Conservation (phyloP, 2,113 vertebrate genomes). For the Pavo muticus region DNA sequence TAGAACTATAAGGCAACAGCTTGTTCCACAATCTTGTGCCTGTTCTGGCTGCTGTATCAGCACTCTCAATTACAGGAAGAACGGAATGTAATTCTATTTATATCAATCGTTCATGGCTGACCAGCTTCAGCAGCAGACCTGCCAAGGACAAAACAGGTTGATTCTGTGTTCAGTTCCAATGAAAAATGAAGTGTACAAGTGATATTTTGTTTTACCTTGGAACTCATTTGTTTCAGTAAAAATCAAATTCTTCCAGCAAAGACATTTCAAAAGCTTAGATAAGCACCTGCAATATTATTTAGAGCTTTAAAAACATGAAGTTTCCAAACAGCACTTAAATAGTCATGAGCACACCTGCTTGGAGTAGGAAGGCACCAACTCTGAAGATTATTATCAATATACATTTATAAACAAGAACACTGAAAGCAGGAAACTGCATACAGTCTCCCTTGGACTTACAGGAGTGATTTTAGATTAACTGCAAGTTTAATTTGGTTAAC, state of each 20-base stretch:
- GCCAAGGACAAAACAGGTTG: conserved; percentile 25
- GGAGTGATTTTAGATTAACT: neutral
- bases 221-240: neutral
- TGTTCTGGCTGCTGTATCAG: neutral
- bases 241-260: conserved; percentile 17
- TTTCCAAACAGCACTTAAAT: neutral
- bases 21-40: neutral
- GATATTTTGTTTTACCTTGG: neutral
- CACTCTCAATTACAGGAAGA: neutral
- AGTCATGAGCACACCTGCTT: neutral
- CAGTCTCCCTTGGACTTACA: neutral
- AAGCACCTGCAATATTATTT: neutral
- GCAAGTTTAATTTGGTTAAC: neutral
- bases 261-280: neutral
- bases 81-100: conserved; percentile 46
- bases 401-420: neutral
- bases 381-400: neutral
- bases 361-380: neutral
- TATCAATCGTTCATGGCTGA: neutral
- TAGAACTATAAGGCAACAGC: neutral
- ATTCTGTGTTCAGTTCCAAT: neutral
- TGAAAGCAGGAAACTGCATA: neutral
- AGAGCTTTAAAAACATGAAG: neutral
- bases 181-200: neutral
- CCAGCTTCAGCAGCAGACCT: neutral